These are phyloP conservation scores for Ommatoiulus sabulosus DNA, from an alignment of 2,888 invertebrate genomes.

Conservation along the genomic window DNA sequence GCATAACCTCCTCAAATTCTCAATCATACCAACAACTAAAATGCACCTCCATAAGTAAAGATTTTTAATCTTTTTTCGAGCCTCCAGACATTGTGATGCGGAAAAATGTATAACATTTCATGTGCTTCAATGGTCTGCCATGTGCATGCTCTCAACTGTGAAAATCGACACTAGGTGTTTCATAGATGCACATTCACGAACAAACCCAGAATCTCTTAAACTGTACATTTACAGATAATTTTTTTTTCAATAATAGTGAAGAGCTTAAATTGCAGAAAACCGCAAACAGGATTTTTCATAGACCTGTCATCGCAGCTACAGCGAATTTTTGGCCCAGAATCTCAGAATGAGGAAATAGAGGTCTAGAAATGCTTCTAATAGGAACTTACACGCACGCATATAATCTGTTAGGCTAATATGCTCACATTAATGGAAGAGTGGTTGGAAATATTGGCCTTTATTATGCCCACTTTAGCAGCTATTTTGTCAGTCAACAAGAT, in stretches of 20 bases:
- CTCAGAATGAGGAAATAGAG: neutral
- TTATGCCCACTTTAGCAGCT: conserved; percentile 12
- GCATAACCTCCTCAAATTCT: no score
- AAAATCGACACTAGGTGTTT: neutral
- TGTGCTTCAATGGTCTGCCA: neutral
- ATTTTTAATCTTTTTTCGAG: neutral
- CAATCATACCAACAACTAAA: neutral
- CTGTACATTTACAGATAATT: neutral
- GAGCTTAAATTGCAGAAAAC: neutral
- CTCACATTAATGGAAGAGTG: conserved; percentile 9
- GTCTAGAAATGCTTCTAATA: neutral
- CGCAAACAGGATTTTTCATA: neutral
- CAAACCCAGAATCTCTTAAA: neutral
- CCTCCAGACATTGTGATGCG: neutral
- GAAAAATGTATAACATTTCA: neutral
- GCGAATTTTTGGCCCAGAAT: neutral
- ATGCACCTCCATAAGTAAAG: neutral
- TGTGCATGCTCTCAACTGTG: neutral
- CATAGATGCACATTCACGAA: neutral
- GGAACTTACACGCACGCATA: neutral
- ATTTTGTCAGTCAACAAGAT: neutral
- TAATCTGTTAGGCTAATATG: neutral
- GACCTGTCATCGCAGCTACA: neutral
- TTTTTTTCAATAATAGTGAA: neutral
- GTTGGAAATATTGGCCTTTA: neutral